Conservation (phyloP, 2,113 vertebrate species). For the Alosa alosa region DNA sequence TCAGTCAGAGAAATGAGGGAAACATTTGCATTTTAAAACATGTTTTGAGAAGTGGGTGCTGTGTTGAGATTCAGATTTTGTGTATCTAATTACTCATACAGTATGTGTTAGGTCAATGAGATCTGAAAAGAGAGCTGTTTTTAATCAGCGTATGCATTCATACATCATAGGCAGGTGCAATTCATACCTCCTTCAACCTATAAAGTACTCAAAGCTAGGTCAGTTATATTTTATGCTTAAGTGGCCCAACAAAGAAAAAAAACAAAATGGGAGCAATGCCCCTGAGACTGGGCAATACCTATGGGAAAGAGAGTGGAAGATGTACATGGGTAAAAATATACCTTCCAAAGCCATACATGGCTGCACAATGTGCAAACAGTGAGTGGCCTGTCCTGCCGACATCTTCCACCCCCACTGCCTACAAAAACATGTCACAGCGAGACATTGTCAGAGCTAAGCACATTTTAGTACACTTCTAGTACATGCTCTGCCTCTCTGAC, state of each 20-base stretch:
- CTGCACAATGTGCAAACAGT: conserved; percentile 51
- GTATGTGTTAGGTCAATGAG: not conserved
- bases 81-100: not conserved
- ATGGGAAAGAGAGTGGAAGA: conserved; percentile 40
- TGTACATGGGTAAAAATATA: conserved; percentile 44
- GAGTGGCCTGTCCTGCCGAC: conserved; percentile 38
- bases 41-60: conserved; percentile 4
- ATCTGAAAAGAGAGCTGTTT: not conserved
- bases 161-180: not conserved
- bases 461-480: conserved; percentile 13
- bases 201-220: conserved; percentile 33
- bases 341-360: conserved; percentile 43
- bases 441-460: not conserved
- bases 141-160: not conserved
- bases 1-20: conserved; percentile 17
- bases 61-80: not conserved
- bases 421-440: not conserved
- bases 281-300: conserved; percentile 37
- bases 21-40: conserved; percentile 20
- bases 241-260: conserved; percentile 15
- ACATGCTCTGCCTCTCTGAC: conserved; percentile 12
- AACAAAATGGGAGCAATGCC: conserved; percentile 39
- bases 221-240: conserved; percentile 42
- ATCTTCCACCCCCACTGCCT: not conserved
- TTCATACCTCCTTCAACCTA: conserved; percentile 2